Conservation (phyloP, 2,797 vertebrate genomes). For the Kryptopterus vitreolus region DNA sequence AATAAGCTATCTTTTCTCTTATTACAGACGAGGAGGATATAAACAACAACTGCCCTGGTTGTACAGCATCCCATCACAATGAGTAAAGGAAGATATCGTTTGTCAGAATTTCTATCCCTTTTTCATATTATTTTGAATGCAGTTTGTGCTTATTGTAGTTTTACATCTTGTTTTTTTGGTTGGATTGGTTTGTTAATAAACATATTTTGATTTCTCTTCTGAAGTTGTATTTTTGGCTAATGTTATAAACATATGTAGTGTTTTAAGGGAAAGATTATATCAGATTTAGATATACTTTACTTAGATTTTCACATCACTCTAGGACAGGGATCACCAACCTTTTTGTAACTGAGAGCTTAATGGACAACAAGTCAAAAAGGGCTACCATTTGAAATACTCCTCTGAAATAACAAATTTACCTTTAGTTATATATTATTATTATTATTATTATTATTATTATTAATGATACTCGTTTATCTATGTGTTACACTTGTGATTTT, state of each 20-base stretch:
- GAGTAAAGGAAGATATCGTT: conserved; percentile 68
- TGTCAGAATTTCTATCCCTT: no score
- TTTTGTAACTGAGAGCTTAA: no score
- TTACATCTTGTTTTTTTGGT: neutral
- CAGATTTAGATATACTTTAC: no score
- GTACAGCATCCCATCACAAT: conserved; percentile 86
- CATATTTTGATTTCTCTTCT: neutral
- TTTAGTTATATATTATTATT: no score
- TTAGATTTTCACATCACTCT: no score
- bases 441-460: no score
- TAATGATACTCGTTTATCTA: no score
- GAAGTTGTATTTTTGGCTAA: neutral
- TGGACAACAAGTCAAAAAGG: no score
- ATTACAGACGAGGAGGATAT: conserved; percentile 85
- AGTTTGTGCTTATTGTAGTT: neutral
- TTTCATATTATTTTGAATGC: neutral
- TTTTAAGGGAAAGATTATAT: neutral
- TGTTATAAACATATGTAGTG: neutral
- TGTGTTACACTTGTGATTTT: no score
- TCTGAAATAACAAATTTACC: no score
- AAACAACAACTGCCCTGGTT: conserved; percentile 86
- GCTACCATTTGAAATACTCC: no score
- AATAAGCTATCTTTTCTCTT: conserved; percentile 37
- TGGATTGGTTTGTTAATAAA: neutral
- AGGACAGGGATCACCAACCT: no score